A percentile compares a stretch with the other conserved stretches of the same genome.
Conservation (phyloP, 2,113 vertebrate genomes). For the Butastur rufipennis region DNA sequence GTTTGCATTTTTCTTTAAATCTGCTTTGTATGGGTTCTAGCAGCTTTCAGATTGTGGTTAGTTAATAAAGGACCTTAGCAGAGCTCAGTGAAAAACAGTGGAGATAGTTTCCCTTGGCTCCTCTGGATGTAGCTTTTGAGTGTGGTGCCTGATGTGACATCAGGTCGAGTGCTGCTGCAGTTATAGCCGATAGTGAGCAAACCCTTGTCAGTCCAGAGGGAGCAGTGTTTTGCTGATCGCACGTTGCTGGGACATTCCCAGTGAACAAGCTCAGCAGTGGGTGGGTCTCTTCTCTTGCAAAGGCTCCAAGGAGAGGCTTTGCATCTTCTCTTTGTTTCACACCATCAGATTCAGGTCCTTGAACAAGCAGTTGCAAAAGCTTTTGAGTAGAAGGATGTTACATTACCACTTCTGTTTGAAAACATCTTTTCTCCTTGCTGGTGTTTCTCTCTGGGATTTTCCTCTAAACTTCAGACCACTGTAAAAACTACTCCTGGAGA, state of each 20-base stretch:
- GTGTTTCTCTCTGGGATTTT: background rate
- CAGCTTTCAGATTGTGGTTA: background rate
- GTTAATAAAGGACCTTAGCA: background rate
- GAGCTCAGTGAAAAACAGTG: fast-evolving
- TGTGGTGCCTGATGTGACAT: background rate
- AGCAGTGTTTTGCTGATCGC: fast-evolving
- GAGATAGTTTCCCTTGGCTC: background rate
- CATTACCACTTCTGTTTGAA: background rate
- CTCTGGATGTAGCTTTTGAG: background rate
- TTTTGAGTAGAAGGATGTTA: background rate
- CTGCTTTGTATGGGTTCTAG: background rate
- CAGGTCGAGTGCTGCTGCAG: background rate
- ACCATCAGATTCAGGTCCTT: background rate
- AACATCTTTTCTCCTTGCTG: background rate
- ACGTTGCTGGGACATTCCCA: background rate
- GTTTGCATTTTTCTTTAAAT: background rate
- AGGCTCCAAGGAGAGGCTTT: background rate
- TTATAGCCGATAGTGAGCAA: background rate
- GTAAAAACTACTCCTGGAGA: background rate
- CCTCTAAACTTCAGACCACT: background rate
- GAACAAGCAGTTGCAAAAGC: background rate
- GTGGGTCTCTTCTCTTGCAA: background rate
- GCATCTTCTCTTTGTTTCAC: background rate
- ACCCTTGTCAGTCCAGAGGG: background rate
- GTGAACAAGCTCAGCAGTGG: background rate